phyloP scores from a whole-genome alignment of 2,113 vertebrate genomes.

The Murina feae region DNA sequence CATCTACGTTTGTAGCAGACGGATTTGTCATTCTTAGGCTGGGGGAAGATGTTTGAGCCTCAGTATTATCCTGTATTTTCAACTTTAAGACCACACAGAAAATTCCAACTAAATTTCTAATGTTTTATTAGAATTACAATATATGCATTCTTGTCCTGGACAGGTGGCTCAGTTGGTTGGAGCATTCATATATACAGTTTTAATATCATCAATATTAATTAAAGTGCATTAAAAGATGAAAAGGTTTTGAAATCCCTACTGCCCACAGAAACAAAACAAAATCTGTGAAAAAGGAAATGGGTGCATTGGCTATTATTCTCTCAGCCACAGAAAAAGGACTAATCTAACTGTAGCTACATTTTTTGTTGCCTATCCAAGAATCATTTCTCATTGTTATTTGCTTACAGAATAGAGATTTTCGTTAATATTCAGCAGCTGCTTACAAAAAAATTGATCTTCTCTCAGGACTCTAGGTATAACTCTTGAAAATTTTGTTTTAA shows the following conservation, averaged over 20 bases:
- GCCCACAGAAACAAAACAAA: neutral
- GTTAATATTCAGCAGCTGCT: neutral
- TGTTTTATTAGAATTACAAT: neutral
- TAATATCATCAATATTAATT: neutral
- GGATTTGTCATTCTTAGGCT: neutral
- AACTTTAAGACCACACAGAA: constrained; percentile 5
- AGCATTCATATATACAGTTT: neutral
- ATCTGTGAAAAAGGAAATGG: neutral
- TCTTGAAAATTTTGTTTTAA: neutral
- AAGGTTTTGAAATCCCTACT: neutral
- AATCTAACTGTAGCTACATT: neutral
- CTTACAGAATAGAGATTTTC: neutral
- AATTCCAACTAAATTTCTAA: neutral
- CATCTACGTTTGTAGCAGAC: neutral
- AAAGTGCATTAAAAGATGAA: neutral
- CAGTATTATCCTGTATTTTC: neutral
- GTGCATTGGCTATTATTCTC: neutral
- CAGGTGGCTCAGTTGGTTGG: neutral
- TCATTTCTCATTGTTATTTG: neutral
- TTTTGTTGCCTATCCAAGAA: neutral
- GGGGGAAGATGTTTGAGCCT: neutral
- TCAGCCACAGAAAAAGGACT: neutral
- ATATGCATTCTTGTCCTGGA: neutral
- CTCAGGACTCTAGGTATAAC: neutral
- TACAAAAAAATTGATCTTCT: neutral